phyloP scores from a whole-genome alignment of 2,113 vertebrate genomes.

The Rhineura floridana region DNA sequence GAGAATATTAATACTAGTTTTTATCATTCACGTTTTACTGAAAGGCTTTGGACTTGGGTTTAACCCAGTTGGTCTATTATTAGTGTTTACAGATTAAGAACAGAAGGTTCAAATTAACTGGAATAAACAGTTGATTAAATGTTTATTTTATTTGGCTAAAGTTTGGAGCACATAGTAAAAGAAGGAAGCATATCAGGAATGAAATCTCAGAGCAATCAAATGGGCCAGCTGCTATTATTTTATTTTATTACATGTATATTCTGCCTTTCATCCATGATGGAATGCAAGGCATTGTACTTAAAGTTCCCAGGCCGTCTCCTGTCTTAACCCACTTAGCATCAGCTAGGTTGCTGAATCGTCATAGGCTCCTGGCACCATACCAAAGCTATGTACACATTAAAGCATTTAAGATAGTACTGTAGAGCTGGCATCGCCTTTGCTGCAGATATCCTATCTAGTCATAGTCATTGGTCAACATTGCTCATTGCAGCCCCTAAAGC shows the following conservation, averaged over 20 bases:
- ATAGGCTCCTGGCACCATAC: neutral
- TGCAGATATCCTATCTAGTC: neutral
- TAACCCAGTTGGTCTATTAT: neutral
- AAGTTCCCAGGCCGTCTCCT: neutral
- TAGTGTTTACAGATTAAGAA: conserved; percentile 2
- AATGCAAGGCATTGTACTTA: neutral
- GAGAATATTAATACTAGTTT: neutral
- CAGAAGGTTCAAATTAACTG: neutral
- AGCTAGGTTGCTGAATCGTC: neutral
- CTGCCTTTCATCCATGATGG: neutral
- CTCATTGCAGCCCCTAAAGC: neutral
- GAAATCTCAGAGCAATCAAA: neutral
- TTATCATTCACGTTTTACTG: neutral
- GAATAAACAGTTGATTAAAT: neutral
- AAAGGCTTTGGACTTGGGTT: neutral
- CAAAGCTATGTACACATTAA: neutral
- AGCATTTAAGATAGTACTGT: no score
- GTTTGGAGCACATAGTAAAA: neutral
- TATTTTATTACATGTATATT: neutral
- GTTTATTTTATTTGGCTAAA: conserved; percentile 11
- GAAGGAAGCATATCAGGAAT: neutral
- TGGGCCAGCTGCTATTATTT: neutral
- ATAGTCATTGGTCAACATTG: neutral
- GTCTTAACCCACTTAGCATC: neutral
- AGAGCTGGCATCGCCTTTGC: neutral